Conservation (phyloP, 1,140 invertebrate species). For the Scaptomyza pallida region DNA sequence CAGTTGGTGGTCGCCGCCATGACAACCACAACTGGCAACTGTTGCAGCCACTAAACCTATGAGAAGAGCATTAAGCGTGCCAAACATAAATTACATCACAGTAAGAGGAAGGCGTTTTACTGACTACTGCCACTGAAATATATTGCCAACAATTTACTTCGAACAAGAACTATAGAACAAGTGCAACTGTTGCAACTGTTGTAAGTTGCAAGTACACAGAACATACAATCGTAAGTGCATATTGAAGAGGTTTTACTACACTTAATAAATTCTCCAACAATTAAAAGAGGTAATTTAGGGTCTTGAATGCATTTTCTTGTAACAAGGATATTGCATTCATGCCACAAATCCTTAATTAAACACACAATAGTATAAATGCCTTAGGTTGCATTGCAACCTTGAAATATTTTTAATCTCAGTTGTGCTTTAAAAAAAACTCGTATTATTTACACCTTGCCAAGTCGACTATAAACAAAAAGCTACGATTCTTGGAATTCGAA, state of each 20-base stretch:
- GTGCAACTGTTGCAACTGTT: not conserved
- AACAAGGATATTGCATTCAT: too few species aligned
- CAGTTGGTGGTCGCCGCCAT: constrained; percentile 11
- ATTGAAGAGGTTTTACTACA: not conserved
- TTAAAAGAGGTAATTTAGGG: too few species aligned
- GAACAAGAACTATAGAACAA: not conserved
- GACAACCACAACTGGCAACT: constrained; percentile 45
- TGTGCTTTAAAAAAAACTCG: too few species aligned
- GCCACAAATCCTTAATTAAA: too few species aligned
- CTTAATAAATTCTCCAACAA: not conserved
- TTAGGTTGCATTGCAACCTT: too few species aligned
- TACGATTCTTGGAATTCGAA: too few species aligned
- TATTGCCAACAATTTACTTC: constrained; percentile 42
- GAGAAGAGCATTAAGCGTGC: constrained; percentile 47
- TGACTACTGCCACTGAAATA: constrained; percentile 33
- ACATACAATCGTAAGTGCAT: not conserved
- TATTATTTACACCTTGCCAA: too few species aligned
- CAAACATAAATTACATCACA: constrained; percentile 46
- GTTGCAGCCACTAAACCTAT: constrained; percentile 39
- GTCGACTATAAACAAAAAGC: too few species aligned
- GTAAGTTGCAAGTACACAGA: not conserved
- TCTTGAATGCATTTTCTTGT: too few species aligned
- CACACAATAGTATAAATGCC: too few species aligned
- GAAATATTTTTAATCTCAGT: too few species aligned
- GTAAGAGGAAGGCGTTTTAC: constrained; percentile 13